Evolutionary conservation across 2,113 vertebrate genomes (phyloP).

Genomic region (Sander lucioperca): DNA sequence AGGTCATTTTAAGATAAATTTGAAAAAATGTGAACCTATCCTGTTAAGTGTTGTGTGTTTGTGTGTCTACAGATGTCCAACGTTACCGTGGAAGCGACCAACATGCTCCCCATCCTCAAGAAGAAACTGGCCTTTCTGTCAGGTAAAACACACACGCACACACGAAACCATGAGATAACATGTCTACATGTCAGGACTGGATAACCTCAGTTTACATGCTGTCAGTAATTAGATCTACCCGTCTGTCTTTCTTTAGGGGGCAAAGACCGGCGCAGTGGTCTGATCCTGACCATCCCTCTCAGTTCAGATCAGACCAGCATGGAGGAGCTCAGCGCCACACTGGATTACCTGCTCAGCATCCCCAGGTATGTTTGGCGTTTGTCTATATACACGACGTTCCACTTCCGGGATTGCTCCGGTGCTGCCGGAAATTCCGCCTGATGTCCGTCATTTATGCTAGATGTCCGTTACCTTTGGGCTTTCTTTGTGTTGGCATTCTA

Average conservation of each 20-base stretch:
- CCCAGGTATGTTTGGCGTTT: slow-evolving; percentile 88
- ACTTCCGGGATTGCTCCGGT: no score
- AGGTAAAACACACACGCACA: slow-evolving; percentile 82
- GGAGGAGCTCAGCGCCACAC: slow-evolving; percentile 96
- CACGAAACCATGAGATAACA: neutral
- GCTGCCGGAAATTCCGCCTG: no score
- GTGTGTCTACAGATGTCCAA: slow-evolving; percentile 68
- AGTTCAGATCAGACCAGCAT: slow-evolving; percentile 97
- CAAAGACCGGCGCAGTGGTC: slow-evolving; percentile 97
- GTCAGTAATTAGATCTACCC: neutral
- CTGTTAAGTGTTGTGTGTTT: neutral
- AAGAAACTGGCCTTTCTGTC: slow-evolving; percentile 98
- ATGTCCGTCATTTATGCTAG: no score
- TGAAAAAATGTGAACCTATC: neutral
- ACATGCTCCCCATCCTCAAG: slow-evolving; percentile 93
- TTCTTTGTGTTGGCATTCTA: no score
- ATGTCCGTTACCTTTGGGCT: no score
- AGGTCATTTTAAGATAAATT: no score
- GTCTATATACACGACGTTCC: no score
- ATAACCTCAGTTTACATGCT: neutral
- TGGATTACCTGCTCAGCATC: slow-evolving; percentile 97
- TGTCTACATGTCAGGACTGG: neutral
- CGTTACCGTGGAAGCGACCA: slow-evolving; percentile 90
- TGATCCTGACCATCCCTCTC: slow-evolving; percentile 98
- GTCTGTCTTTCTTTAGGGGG: slow-evolving; percentile 85